Percentiles rank a stretch among this genome's conserved stretches.
phyloP scores from a whole-genome alignment of 2,797 vertebrate species.

The Sebastes umbrosus region DNA sequence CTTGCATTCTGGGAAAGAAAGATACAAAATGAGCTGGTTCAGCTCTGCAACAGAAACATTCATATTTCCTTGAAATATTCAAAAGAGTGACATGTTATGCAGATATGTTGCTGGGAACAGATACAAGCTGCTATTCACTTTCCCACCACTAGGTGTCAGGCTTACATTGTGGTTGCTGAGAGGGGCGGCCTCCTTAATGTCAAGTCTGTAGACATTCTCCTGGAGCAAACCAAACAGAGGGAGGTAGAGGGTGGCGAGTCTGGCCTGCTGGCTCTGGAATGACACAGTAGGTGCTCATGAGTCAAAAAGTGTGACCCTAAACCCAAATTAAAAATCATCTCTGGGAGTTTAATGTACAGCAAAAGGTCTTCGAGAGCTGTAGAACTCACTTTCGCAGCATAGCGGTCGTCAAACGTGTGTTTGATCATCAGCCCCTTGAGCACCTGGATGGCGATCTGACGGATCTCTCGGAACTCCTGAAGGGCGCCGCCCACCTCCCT shows the following conservation, averaged over 20 bases:
- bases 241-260: conserved; percentile 95
- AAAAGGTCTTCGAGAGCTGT: background rate
- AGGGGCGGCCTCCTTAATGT: conserved; percentile 87
- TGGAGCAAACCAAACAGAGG: conserved; percentile 96
- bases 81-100: background rate
- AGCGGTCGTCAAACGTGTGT: conserved; percentile 96
- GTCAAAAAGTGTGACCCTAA: background rate
- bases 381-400: conserved; percentile 86
- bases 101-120: background rate
- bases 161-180: conserved; percentile 86
- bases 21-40: background rate
- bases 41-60: background rate
- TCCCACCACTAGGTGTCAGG: conserved; percentile 59
- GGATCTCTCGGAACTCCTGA: conserved; percentile 91
- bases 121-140: background rate
- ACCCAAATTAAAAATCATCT: background rate
- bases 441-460: conserved; percentile 92
- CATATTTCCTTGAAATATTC: background rate
- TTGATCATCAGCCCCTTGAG: conserved; percentile 97
- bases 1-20: conserved; percentile 81
- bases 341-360: background rate
- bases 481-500: conserved; percentile 93
- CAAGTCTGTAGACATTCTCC: conserved; percentile 93
- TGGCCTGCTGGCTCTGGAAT: conserved; percentile 92
- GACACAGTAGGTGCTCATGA: conserved; percentile 6